A percentile compares a stretch with the other conserved stretches of the same genome.
Evolutionary conservation across 2,888 invertebrate genomes (phyloP).

Genomic region (Synanthedon formicaeformis): DNA sequence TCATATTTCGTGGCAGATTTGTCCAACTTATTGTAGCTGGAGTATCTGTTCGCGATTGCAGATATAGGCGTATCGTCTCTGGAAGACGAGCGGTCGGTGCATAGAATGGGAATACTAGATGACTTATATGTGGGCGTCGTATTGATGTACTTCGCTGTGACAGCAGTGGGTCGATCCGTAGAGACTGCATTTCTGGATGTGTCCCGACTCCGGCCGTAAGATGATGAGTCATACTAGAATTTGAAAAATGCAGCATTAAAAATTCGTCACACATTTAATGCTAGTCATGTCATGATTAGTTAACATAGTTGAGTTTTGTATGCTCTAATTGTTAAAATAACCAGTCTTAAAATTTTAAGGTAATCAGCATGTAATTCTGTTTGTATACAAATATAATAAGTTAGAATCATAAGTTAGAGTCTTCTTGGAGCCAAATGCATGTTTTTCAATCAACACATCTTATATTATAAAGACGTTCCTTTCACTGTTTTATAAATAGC

Average conservation of each 20-base stretch:
- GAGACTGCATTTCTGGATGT: conserved; percentile 28
- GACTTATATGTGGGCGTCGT: conserved; percentile 53
- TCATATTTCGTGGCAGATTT: conserved; percentile 33
- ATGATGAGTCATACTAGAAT: conserved; percentile 58
- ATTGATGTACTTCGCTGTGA: conserved; percentile 56
- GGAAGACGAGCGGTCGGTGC: conserved; percentile 33
- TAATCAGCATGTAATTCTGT: not conserved
- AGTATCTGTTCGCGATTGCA: conserved; percentile 52
- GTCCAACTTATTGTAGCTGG: conserved; percentile 40
- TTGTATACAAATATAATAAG: not conserved
- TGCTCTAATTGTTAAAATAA: not conserved
- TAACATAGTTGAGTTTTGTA: not conserved
- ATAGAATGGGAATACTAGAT: conserved; percentile 58
- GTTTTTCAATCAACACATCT: conserved; percentile 43
- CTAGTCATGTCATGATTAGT: conserved; percentile 1
- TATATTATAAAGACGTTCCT: conserved; percentile 33
- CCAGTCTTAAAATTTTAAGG: no score
- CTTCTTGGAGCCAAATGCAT: conserved; percentile 14
- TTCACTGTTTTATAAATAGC: conserved; percentile 54
- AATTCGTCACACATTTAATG: conserved; percentile 1
- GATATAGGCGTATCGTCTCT: conserved; percentile 56
- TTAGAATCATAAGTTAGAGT: not conserved
- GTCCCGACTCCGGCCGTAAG: conserved; percentile 49
- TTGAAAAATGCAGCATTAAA: conserved; percentile 4
- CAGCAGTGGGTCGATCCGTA: conserved; percentile 47